A percentile compares a stretch with the other conserved stretches of the same genome.
Evolutionary conservation across 2,113 vertebrate species (phyloP).

Genomic region (Felis catus): DNA sequence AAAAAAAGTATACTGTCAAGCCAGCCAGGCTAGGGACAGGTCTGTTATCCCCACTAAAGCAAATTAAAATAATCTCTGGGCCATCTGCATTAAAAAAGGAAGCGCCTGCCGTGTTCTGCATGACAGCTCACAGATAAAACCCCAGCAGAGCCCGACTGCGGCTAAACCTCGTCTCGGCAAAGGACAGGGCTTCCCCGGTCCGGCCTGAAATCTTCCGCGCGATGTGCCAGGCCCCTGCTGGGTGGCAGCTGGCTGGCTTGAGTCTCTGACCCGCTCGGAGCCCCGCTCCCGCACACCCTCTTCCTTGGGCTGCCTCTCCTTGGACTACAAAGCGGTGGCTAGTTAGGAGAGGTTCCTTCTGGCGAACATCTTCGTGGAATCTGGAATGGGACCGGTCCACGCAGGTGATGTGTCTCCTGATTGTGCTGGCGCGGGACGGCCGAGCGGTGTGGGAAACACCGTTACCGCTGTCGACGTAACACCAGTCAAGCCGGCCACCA

Average conservation of each 20-base stretch:
- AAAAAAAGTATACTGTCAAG: neutral
- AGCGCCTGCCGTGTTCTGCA: no score
- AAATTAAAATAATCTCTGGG: neutral
- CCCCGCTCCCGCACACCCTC: neutral
- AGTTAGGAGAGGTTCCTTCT: neutral
- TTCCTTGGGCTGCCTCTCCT: neutral
- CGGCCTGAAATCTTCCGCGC: neutral
- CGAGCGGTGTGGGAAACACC: neutral
- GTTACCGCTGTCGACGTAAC: neutral
- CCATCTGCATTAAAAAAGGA: neutral
- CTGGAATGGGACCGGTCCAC: neutral
- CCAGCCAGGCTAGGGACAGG: neutral
- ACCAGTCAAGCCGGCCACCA: neutral
- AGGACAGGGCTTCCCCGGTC: neutral
- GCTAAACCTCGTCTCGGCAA: neutral
- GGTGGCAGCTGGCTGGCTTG: neutral
- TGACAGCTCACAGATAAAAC: no score
- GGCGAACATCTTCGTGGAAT: neutral
- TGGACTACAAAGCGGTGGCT: neutral
- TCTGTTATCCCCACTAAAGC: neutral
- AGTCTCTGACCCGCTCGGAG: neutral
- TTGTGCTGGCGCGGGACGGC: neutral
- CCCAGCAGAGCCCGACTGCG: fast-evolving
- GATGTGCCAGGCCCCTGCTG: fast-evolving
- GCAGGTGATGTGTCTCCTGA: neutral